Evolutionary conservation across 2,113 vertebrate genomes (phyloP).

Genomic region (Erythrolamprus reginae): DNA sequence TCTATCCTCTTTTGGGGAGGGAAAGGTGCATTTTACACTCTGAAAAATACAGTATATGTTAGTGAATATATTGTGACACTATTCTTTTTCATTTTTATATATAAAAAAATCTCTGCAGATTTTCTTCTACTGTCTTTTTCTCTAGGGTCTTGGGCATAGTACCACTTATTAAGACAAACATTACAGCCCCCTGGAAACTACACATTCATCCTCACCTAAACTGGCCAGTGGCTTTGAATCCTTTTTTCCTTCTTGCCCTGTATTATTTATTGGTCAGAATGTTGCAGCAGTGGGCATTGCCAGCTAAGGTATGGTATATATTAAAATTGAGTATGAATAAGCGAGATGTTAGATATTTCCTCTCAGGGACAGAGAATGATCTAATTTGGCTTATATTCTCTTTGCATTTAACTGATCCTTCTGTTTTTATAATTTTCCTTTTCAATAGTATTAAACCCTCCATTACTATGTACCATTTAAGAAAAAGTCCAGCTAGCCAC

Average conservation of each 20-base stretch:
- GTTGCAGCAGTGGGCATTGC: conserved; percentile 66
- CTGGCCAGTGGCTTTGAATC: conserved; percentile 76
- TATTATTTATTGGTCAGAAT: conserved; percentile 74
- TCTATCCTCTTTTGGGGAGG: too few species aligned
- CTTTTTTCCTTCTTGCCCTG: conserved; percentile 70
- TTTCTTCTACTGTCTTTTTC: neutral
- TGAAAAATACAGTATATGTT: too few species aligned
- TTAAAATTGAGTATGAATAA: neutral
- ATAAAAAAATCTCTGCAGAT: neutral
- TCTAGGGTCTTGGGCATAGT: conserved; percentile 77
- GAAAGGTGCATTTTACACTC: too few species aligned
- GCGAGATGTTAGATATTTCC: neutral
- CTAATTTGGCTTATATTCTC: neutral
- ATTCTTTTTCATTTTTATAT: neutral
- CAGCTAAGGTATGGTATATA: conserved; percentile 20
- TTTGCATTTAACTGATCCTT: neutral
- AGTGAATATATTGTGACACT: neutral
- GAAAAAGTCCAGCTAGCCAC: neutral
- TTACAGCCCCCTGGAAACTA: conserved; percentile 64
- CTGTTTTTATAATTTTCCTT: neutral
- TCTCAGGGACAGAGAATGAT: neutral
- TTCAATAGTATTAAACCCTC: neutral
- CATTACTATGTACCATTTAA: neutral
- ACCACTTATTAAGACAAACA: conserved; percentile 69
- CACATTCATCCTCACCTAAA: conserved; percentile 61